Evolutionary conservation across 2,113 vertebrate genomes (phyloP), one percentile per base, ranked within the genome.

Genomic region (Amphiprion ocellaris): DNA sequence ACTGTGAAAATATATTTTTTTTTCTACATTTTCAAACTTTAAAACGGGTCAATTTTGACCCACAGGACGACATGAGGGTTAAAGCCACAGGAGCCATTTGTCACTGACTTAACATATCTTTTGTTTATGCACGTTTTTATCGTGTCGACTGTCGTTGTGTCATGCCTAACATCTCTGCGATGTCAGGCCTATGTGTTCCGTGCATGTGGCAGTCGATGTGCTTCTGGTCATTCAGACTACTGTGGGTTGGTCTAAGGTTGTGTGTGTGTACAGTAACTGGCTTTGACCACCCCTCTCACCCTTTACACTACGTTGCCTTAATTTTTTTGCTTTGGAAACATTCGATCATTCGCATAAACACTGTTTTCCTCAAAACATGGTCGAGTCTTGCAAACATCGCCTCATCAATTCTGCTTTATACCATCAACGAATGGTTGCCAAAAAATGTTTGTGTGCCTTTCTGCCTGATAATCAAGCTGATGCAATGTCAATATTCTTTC

Each of bases 191-290:
- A 56, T 69, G 33, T 81, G 26, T 61, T 87, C 76, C 86, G 66
- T 89, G 92, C 92, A 92, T 92, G 89, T 84, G 85, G 77, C 68
- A 74, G 80, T 87, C 79, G 50, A 46, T 88, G 81, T 89, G 93
- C 87, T 77, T 87, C 64, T 53, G 54, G 84, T 90, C 67, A 86
- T 81, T 79, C 78, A 50, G 85, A 84, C 62, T 73, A 50, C 66
- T 33, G 21, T 71, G 28, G 61, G 71, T 81, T 55, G 46, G 0
- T 71, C 44, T 50, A 47, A n/a, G 44, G 54, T 59, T 66, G n/a
- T 21, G 21, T 26, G 26, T 26, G 26, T 50, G 12, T 46, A 41
- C 55, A 12, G 17, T 52, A 61, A 67, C 55, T 61, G 28, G 65
- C 65, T 76, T 44, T 44, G 21, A 71, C 39, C 61, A 63, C n/a